Percentiles rank a stretch among this genome's conserved stretches.
Evolutionary conservation across 2,888 invertebrate species (phyloP).

Genomic region (Xiphydria camelus): DNA sequence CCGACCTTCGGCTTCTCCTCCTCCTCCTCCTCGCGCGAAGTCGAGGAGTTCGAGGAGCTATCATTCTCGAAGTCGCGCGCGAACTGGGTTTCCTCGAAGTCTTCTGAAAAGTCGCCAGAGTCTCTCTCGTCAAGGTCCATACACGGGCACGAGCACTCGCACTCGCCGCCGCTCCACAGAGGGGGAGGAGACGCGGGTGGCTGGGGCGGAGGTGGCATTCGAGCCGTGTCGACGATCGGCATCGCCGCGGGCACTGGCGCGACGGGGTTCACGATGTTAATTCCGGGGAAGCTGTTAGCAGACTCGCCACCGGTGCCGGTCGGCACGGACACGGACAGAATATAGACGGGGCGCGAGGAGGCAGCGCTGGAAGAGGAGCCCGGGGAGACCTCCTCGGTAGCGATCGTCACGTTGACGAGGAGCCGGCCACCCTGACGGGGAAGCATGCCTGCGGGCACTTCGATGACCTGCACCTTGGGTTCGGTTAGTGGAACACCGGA

Average conservation of each 20-base stretch:
- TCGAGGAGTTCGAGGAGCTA: background rate
- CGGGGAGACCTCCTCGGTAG: constrained; percentile 68
- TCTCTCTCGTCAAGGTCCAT: constrained; percentile 60
- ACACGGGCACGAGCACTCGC: constrained; percentile 75
- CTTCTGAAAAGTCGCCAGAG: constrained; percentile 34
- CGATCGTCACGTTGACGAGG: constrained; percentile 80
- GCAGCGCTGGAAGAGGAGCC: constrained; percentile 59
- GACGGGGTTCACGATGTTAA: constrained; percentile 64
- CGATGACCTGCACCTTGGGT: constrained; percentile 47
- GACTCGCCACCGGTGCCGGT: constrained; percentile 65
- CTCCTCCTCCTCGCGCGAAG: background rate
- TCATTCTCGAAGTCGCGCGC: background rate
- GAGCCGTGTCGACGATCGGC: constrained; percentile 8
- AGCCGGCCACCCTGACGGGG: constrained; percentile 59
- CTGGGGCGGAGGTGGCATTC: constrained; percentile 41
- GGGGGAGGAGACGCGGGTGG: constrained; percentile 44
- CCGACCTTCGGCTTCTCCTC: background rate
- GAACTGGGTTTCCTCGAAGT: background rate
- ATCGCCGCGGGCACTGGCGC: constrained; percentile 31
- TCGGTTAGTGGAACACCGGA: constrained; percentile 17
- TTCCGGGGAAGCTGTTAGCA: constrained; percentile 54
- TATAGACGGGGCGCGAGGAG: constrained; percentile 71
- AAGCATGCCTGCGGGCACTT: constrained; percentile 40
- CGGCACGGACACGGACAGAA: constrained; percentile 80
- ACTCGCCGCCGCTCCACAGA: constrained; percentile 69